These are phyloP conservation scores for Psilopogon haemacephalus DNA, from an alignment of 2,113 vertebrate genomes.

Conservation along the genomic window DNA sequence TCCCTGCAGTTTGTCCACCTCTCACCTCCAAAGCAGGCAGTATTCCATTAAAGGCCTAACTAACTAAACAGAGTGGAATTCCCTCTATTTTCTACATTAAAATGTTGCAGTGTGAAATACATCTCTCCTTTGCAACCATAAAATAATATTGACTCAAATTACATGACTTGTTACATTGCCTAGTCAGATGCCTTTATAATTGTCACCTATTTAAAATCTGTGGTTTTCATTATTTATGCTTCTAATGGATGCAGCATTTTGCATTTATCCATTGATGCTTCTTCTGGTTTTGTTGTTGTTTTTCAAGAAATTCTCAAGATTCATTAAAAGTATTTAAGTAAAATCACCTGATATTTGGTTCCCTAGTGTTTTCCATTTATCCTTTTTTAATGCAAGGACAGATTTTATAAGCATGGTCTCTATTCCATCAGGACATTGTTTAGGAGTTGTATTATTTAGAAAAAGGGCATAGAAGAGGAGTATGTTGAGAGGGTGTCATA, in stretches of 20 bases:
- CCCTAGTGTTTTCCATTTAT: not conserved
- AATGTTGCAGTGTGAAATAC: not conserved
- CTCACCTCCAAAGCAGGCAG: not conserved
- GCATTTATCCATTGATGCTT: not conserved
- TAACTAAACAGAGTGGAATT: not conserved
- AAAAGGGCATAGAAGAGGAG: not conserved
- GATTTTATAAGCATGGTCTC: not conserved
- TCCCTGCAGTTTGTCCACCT: not conserved
- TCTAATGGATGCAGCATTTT: not conserved
- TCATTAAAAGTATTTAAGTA: not conserved
- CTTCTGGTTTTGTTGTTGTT: not conserved
- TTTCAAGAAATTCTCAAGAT: not conserved
- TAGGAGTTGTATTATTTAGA: not conserved
- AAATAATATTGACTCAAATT: not conserved
- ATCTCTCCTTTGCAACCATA: not conserved
- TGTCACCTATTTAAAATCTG: not conserved
- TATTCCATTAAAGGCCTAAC: not conserved
- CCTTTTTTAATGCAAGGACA: not conserved
- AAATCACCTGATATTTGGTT: not conserved
- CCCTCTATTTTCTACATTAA: not conserved
- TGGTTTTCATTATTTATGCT: not conserved
- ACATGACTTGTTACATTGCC: not conserved
- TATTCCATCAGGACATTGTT: not conserved
- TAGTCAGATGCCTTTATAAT: not conserved
- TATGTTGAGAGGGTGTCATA: not conserved